Conservation (phyloP, 2,888 invertebrate species). For the Branchipolynoe longqiensis region DNA sequence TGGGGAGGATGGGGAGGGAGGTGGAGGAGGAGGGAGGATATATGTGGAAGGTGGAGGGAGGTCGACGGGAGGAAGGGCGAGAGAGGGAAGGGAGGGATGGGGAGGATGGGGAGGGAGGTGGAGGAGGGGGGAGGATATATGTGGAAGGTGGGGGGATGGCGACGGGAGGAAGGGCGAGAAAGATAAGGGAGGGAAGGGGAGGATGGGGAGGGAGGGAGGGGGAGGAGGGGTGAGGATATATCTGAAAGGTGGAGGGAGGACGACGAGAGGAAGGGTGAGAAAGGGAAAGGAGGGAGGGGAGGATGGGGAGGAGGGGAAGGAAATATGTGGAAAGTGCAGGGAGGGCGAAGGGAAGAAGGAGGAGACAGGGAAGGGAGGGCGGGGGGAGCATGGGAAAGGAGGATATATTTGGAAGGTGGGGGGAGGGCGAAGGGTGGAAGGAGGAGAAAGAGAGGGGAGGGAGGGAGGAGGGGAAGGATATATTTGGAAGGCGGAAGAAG, state of each 20-base stretch:
- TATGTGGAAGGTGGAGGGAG: no score
- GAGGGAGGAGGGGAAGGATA: background rate
- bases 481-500: background rate
- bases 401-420: background rate
- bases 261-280: background rate
- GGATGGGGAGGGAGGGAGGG: conserved; percentile 9
- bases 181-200: background rate
- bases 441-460: background rate
- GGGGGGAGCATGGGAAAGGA: background rate
- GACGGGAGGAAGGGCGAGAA: background rate
- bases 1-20: no score
- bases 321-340: no score
- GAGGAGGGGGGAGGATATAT: background rate
- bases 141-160: background rate
- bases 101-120: background rate
- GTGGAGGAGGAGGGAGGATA: no score
- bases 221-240: background rate
- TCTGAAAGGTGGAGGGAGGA: no score
- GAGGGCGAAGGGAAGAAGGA: background rate
- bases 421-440: background rate
- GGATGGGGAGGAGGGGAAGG: background rate
- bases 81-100: background rate
- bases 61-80: no score
- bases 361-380: background rate
- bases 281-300: background rate